These are phyloP conservation scores for Ornithoptera priamus DNA, from an alignment of 2,888 invertebrate species.

Conservation along the genomic window DNA sequence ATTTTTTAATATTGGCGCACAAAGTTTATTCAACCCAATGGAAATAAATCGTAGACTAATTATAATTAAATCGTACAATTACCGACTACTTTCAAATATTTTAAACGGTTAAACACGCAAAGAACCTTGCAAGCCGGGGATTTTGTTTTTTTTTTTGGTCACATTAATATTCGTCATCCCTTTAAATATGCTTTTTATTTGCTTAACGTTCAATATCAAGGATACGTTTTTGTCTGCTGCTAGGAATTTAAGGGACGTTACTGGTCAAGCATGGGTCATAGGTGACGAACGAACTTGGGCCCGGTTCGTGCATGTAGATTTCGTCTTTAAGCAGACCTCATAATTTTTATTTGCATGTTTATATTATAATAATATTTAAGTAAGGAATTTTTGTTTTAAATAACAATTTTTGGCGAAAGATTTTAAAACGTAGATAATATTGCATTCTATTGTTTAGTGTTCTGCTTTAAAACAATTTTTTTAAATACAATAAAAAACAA, in stretches of 20 bases:
- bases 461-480: conserved; percentile 1
- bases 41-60: conserved; percentile 20
- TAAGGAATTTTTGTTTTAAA: background rate
- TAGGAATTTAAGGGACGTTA: conserved; percentile 35
- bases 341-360: conserved; percentile 14
- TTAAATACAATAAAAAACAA: background rate
- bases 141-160: background rate
- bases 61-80: conserved; percentile 31
- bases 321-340: conserved; percentile 1
- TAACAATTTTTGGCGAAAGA: background rate
- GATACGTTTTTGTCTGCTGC: conserved; percentile 30
- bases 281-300: conserved; percentile 73
- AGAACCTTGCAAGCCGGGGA: background rate
- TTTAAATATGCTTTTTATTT: conserved; percentile 11
- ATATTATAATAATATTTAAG: background rate
- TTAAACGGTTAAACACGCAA: conserved; percentile 5
- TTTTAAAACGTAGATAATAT: background rate
- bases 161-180: background rate
- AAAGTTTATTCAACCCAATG: conserved; percentile 26
- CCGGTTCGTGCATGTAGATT: conserved; percentile 49
- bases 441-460: conserved; percentile 2
- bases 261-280: conserved; percentile 74
- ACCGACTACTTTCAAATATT: conserved; percentile 16
- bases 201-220: conserved; percentile 38
- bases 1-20: conserved; percentile 15